These are phyloP conservation scores for Blastobasis adustella DNA, from an alignment of 2,888 invertebrate genomes.

Conservation along the genomic window DNA sequence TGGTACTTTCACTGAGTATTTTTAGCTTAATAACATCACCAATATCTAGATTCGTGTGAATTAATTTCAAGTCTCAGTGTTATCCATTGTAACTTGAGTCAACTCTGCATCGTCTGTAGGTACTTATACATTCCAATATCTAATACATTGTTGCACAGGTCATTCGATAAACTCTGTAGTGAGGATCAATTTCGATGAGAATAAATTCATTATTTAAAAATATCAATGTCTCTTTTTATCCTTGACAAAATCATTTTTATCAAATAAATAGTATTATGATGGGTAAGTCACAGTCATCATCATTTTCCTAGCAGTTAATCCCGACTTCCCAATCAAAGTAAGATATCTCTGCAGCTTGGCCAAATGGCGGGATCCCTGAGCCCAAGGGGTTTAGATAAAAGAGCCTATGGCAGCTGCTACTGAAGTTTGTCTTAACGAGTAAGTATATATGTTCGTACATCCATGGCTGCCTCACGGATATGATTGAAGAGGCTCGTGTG, in stretches of 20 bases:
- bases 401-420: too few relatives aligned
- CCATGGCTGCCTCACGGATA: too few relatives aligned
- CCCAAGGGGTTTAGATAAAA: too few relatives aligned
- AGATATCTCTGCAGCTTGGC: neutral
- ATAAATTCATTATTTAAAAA: conserved; percentile 24
- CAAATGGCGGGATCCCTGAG: neutral
- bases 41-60: conserved; percentile 22
- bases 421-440: too few relatives aligned
- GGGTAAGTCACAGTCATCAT: too few relatives aligned
- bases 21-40: conserved; percentile 16
- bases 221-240: conserved; percentile 3
- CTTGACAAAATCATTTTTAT: neutral
- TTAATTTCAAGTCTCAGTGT: conserved; percentile 21
- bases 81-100: conserved; percentile 12
- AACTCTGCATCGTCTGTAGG: conserved; percentile 24
- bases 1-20: conserved; percentile 5
- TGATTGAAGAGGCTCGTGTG: too few relatives aligned
- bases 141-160: conserved; percentile 30
- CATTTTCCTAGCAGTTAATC: neutral
- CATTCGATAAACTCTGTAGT: conserved; percentile 41
- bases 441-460: too few relatives aligned
- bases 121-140: conserved; percentile 53
- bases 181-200: conserved; percentile 39
- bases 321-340: neutral
- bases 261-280: neutral